Evolutionary conservation across 2,113 vertebrate species (phyloP).

Genomic region (Lutjanus erythropterus): DNA sequence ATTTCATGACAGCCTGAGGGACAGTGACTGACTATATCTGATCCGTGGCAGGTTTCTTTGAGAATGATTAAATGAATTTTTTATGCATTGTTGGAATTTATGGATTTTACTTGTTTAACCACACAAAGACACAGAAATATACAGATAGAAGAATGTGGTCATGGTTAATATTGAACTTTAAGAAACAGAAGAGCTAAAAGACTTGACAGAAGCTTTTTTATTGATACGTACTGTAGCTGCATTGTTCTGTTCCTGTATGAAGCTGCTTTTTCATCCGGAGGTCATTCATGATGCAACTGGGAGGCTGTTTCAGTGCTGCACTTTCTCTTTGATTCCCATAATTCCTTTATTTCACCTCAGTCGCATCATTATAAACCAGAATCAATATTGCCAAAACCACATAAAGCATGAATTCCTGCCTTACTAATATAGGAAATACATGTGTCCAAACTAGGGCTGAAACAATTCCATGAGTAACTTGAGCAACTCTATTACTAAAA

Average conservation of each 20-base stretch:
- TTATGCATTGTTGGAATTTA: background rate
- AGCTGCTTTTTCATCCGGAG: conserved; percentile 12
- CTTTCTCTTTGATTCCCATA: background rate
- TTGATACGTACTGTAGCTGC: background rate
- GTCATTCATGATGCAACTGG: conserved; percentile 6
- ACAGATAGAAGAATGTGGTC: background rate
- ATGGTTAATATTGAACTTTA: background rate
- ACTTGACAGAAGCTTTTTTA: background rate
- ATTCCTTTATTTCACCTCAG: background rate
- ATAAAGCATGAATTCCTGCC: background rate
- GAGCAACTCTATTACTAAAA: too few relatives aligned
- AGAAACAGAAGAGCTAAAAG: background rate
- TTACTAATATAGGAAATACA: background rate
- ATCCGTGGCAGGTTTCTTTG: conserved; percentile 10
- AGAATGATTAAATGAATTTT: background rate
- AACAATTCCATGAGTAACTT: background rate
- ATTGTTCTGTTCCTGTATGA: conserved; percentile 6
- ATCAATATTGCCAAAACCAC: background rate
- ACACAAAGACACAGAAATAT: background rate
- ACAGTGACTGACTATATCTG: conserved; percentile 12
- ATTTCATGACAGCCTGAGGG: conserved; percentile 31
- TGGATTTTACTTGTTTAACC: background rate
- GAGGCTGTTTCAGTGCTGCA: background rate
- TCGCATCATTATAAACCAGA: background rate
- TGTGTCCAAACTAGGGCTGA: background rate